phyloP scores from a whole-genome alignment of 2,888 invertebrate species.

The Agrilus mali region DNA sequence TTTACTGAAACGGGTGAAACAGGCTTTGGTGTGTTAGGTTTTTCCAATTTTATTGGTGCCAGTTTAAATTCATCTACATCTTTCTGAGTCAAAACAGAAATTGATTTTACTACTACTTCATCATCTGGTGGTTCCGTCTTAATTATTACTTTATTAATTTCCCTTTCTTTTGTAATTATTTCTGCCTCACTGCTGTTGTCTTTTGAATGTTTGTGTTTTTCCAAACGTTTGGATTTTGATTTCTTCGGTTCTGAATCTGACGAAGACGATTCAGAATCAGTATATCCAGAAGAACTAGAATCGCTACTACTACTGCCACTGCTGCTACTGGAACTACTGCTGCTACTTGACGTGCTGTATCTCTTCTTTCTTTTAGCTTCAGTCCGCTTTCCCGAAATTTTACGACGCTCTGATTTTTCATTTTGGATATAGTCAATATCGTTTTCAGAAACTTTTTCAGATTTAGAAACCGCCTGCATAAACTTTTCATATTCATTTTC shows the following conservation, averaged over 20 bases:
- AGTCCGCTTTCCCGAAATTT: slow-evolving; percentile 3
- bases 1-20: neutral
- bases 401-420: neutral
- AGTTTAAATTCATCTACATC: too few relatives aligned
- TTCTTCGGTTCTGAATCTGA: slow-evolving; percentile 8
- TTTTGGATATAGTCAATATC: neutral
- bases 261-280: slow-evolving; percentile 15
- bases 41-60: neutral
- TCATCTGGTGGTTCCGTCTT: neutral
- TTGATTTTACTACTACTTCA: too few relatives aligned
- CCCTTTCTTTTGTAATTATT: slow-evolving; percentile 3
- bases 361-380: slow-evolving; percentile 5
- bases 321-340: slow-evolving; percentile 7
- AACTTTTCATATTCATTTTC: slow-evolving; percentile 45
- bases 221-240: neutral
- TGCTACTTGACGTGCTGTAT: slow-evolving; percentile 5
- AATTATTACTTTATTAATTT: neutral
- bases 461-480: slow-evolving; percentile 38
- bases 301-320: slow-evolving; percentile 8
- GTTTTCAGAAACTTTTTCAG: slow-evolving; percentile 18
- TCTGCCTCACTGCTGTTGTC: slow-evolving; percentile 1
- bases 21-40: neutral
- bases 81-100: too few relatives aligned
- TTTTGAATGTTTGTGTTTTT: neutral
- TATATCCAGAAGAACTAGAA: slow-evolving; percentile 11